phyloP scores from a whole-genome alignment of 2,797 vertebrate genomes.

The Telmatherina bonti region DNA sequence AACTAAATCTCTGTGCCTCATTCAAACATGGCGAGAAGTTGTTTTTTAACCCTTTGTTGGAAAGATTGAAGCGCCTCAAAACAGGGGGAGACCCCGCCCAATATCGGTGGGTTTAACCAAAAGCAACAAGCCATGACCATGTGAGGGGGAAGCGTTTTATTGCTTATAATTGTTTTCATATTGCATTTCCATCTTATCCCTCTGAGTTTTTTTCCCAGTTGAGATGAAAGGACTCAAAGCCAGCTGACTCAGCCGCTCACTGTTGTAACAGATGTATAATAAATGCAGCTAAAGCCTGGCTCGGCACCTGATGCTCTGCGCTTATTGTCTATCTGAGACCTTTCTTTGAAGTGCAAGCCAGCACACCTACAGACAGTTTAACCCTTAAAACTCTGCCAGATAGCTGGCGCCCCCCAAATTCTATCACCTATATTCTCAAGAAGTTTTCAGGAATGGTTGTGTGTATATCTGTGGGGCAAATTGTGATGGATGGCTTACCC shows the following conservation, averaged over 20 bases:
- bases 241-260: neutral
- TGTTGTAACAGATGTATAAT: conserved; percentile 7
- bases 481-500: no score
- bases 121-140: neutral
- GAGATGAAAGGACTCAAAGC: conserved; percentile 1
- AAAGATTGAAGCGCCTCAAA: neutral
- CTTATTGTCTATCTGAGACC: neutral
- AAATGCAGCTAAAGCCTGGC: neutral
- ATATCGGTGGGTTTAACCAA: neutral
- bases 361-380: neutral
- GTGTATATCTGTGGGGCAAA: no score
- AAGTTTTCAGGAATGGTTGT: no score
- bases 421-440: no score
- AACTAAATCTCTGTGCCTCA: neutral
- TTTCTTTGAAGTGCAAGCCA: conserved; percentile 1
- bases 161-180: conserved; percentile 38
- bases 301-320: neutral
- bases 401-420: no score
- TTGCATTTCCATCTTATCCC: conserved; percentile 20
- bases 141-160: conserved; percentile 21
- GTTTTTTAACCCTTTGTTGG: neutral
- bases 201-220: neutral
- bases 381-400: no score
- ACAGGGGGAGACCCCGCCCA: neutral
- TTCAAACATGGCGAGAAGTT: neutral